Evolutionary conservation across 1,140 invertebrate genomes (phyloP).

Genomic region (Tetragnatha versicolor): DNA sequence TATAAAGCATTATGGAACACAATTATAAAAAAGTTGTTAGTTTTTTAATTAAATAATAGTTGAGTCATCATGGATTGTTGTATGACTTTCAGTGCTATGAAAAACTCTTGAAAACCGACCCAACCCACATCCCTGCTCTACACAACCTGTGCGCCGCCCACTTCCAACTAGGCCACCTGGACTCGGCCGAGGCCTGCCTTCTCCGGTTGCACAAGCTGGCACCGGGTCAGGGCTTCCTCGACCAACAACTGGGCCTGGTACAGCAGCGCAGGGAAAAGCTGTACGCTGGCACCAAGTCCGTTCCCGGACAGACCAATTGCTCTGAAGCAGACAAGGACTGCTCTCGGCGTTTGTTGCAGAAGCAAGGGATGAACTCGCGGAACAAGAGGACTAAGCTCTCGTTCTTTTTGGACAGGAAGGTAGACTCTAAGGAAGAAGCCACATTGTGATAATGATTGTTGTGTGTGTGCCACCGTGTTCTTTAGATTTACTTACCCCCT

Average conservation of each 20-base stretch:
- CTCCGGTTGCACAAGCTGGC: conserved; percentile 76
- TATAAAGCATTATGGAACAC: neutral
- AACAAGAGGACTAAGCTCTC: neutral
- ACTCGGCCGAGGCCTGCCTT: conserved; percentile 83
- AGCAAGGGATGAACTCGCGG: neutral
- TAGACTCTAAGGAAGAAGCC: neutral
- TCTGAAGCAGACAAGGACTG: neutral
- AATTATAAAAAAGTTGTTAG: neutral
- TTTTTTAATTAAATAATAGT: neutral
- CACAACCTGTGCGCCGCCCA: conserved; percentile 96
- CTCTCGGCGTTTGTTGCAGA: neutral
- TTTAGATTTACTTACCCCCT: neutral
- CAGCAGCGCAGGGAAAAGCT: neutral
- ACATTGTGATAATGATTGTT: conserved; percentile 3
- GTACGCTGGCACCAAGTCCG: neutral
- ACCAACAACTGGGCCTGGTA: conserved; percentile 87
- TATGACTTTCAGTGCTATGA: conserved; percentile 85
- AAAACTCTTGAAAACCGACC: conserved; percentile 83
- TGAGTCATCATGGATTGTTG: neutral
- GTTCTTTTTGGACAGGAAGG: neutral
- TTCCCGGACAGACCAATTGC: neutral
- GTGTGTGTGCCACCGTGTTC: neutral
- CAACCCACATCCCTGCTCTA: conserved; percentile 89
- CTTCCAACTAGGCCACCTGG: conserved; percentile 87
- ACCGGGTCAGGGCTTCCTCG: conserved; percentile 87